Conservation (phyloP, 2,888 invertebrate genomes). For the Acanthopleura granulata region DNA sequence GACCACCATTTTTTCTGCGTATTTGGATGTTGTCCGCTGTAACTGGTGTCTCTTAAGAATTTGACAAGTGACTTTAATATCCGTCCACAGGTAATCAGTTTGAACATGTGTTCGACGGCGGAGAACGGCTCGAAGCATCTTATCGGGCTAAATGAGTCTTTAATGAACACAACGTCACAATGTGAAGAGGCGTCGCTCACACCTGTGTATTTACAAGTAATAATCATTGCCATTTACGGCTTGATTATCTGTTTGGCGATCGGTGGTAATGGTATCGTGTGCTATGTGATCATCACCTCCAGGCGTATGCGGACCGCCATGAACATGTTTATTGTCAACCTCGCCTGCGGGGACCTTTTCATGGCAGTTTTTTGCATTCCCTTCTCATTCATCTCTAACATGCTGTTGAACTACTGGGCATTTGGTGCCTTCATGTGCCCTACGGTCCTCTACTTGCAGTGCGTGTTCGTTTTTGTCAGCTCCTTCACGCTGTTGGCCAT, state of each 20-base stretch:
- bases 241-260: slow-evolving; percentile 58
- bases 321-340: slow-evolving; percentile 46
- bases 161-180: too few species aligned
- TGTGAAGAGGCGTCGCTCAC: background rate
- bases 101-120: too few species aligned
- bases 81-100: too few species aligned
- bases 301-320: slow-evolving; percentile 60
- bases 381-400: slow-evolving; percentile 78
- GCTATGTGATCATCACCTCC: slow-evolving; percentile 42
- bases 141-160: too few species aligned
- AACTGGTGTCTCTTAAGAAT: too few species aligned
- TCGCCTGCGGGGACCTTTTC: slow-evolving; percentile 50
- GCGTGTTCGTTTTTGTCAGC: slow-evolving; percentile 75
- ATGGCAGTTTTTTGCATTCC: slow-evolving; percentile 69
- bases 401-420: slow-evolving; percentile 86
- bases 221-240: slow-evolving; percentile 62
- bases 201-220: slow-evolving; percentile 41
- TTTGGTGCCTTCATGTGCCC: slow-evolving; percentile 86
- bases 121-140: too few species aligned
- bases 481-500: slow-evolving; percentile 91
- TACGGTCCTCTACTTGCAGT: slow-evolving; percentile 83
- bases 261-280: slow-evolving; percentile 54
- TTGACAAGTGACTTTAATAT: too few species aligned
- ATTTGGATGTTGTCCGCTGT: too few species aligned
- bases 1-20: too few species aligned